Conservation (phyloP, 2,113 vertebrate genomes). For the Sylvia atricapilla region DNA sequence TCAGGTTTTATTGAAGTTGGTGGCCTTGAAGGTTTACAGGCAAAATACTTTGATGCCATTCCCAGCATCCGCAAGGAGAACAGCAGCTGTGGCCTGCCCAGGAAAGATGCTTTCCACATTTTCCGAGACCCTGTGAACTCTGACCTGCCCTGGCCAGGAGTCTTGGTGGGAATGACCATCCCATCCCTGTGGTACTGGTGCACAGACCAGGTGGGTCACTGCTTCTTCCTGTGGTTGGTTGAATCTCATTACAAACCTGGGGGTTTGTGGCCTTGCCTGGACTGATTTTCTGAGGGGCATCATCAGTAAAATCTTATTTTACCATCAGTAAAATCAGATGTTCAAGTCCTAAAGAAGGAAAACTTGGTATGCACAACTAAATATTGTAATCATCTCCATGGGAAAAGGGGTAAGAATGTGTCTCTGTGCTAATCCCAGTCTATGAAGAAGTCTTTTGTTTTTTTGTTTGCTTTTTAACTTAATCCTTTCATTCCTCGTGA, state of each 20-base stretch:
- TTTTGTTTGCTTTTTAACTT: not conserved
- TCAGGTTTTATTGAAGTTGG: conserved; percentile 88
- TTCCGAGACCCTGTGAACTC: conserved; percentile 89
- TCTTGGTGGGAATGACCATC: conserved; percentile 91
- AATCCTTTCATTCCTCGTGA: not conserved
- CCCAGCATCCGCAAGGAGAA: conserved; percentile 79
- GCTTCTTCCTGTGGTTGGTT: not conserved
- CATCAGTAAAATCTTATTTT: not conserved
- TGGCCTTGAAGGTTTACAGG: conserved; percentile 82
- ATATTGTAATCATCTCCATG: not conserved
- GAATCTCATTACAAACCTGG: not conserved
- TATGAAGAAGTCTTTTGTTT: not conserved
- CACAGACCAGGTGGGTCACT: conserved; percentile 87
- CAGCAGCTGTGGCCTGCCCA: conserved; percentile 88
- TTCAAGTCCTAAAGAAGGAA: not conserved
- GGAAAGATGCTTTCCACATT: conserved; percentile 89
- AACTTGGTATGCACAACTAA: not conserved
- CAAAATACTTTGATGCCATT: conserved; percentile 81
- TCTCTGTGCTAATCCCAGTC: not conserved
- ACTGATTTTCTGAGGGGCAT: not conserved
- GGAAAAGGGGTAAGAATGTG: not conserved
- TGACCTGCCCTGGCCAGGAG: conserved; percentile 94
- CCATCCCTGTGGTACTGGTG: conserved; percentile 99
- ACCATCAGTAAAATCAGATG: not conserved
- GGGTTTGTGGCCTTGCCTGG: not conserved